Evolutionary conservation across 1,140 invertebrate genomes (phyloP).

Genomic region (Protaetia brevitarsis): DNA sequence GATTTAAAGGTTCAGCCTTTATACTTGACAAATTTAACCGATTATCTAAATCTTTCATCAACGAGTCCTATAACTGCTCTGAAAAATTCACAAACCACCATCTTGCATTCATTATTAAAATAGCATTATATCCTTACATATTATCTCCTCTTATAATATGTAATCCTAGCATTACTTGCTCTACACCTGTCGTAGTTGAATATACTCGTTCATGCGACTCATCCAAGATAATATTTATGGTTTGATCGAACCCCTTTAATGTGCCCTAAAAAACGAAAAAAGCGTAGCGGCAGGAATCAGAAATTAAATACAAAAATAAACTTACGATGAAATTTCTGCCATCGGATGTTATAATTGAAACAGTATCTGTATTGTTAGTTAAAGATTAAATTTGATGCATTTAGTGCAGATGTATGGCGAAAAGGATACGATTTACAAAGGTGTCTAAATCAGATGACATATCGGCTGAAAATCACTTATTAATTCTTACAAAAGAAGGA

Average conservation of each 20-base stretch:
- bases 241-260: constrained; percentile 94
- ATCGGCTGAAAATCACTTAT: neutral
- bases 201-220: constrained; percentile 98
- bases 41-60: constrained; percentile 86
- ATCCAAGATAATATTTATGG: constrained; percentile 95
- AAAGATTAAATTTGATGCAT: too few relatives aligned
- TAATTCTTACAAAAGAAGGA: neutral
- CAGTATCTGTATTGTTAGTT: constrained; percentile 64
- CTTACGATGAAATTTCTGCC: constrained; percentile 93
- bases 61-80: constrained; percentile 88
- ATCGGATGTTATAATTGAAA: constrained; percentile 92
- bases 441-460: constrained; percentile 83
- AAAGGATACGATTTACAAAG: constrained; percentile 82
- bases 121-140: constrained; percentile 79
- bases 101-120: constrained; percentile 28
- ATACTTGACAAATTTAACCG: constrained; percentile 80
- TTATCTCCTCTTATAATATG: constrained; percentile 98
- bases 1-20: constrained; percentile 84
- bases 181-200: constrained; percentile 85
- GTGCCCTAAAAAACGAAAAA: constrained; percentile 63
- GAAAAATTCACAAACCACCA: constrained; percentile 41
- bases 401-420: neutral
- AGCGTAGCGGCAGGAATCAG: neutral
- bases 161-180: constrained; percentile 93
- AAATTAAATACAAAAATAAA: constrained; percentile 35